Base-by-base conservation (phyloP, 1,140 invertebrate genomes). In the Vanessa tameamea region DNA sequence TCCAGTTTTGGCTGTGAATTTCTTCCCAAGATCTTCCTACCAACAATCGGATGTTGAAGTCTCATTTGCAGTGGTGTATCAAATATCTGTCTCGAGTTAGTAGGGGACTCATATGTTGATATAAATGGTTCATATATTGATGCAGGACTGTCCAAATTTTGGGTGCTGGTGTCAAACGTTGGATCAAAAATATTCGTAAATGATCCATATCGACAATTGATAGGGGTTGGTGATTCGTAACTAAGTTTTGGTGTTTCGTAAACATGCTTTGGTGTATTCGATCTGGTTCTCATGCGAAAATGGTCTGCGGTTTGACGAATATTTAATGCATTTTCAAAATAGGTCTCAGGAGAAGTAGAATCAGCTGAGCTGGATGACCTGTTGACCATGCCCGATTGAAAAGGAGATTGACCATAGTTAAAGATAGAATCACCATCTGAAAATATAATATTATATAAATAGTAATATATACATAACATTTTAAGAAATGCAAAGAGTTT, bases 331-430 rank as follows among this genome's bases (percentile, higher is more conserved):
- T 57, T 57, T 4, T 86, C 83, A 20, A 61, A 73, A 13, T 86
- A 89, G 0, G 83, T 82, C 20, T 88, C 88, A 3, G 90, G 88
- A 8, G 90, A 89, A 12, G 74, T 83, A 0, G 88, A 89, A 70
- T 92, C 87, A 0, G 86, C 76, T 0, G 87, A 89, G 65, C 88
- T 89, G 9, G 87, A 89, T 3, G 87, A 92, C 50, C 77, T 76
- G 57, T 89, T 89, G 8, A 76, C 73, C 47, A 77, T 76, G 31
- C 80, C 61, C 11, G 78, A 77, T n/a, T 78, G 75, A 48, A 79
- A 81, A 66, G 81, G 78, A 5, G 85, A 86, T 69, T 61, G 57
- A 4, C 72, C 57, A 67, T 70, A 61, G 64, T 68, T 47, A 15
- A 71, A 55, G 31, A 59, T 20, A 13, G 48, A n/a, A 69, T 74